Evolutionary conservation across 1,140 invertebrate genomes (phyloP).

Genomic region (Atta texana): DNA sequence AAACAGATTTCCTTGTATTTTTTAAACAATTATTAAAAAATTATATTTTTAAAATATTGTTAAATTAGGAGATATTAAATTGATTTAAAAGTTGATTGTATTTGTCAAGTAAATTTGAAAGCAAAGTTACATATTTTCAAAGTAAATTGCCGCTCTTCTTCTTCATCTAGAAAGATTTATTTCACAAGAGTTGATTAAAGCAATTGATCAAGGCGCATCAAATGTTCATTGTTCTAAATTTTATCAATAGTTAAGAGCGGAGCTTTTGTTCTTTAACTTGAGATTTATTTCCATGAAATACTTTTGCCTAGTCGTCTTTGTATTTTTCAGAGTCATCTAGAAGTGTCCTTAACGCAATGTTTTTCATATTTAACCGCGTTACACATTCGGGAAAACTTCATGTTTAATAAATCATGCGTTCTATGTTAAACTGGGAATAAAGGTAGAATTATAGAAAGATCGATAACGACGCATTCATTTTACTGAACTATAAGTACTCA

Average conservation of each 20-base stretch:
- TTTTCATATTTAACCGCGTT: not conserved
- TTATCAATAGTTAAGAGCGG: not conserved
- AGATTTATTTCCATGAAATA: slow-evolving; percentile 5
- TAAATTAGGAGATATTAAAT: not conserved
- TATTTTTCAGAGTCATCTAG: not conserved
- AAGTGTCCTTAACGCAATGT: not conserved
- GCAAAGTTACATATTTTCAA: not conserved
- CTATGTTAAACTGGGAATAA: slow-evolving; percentile 30
- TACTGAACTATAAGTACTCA: slow-evolving; percentile 28
- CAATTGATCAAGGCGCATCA: not conserved
- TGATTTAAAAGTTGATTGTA: not conserved
- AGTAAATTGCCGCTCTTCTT: not conserved
- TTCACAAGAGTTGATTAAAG: not conserved
- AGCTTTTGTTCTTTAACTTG: not conserved
- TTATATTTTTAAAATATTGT: not conserved
- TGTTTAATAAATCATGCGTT: slow-evolving; percentile 32
- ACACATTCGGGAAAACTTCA: slow-evolving; percentile 11
- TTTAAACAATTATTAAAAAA: not conserved
- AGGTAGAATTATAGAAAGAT: slow-evolving; percentile 32
- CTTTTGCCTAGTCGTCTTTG: not conserved
- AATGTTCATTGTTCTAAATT: slow-evolving; percentile 2
- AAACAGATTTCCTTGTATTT: not conserved
- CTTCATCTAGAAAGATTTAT: not conserved
- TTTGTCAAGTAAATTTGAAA: not conserved
- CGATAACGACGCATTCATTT: slow-evolving; percentile 47